Evolutionary conservation across 2,113 vertebrate species (phyloP), one percentile per base, ranked within the genome.

Genomic region (Oncorhynchus mykiss): DNA sequence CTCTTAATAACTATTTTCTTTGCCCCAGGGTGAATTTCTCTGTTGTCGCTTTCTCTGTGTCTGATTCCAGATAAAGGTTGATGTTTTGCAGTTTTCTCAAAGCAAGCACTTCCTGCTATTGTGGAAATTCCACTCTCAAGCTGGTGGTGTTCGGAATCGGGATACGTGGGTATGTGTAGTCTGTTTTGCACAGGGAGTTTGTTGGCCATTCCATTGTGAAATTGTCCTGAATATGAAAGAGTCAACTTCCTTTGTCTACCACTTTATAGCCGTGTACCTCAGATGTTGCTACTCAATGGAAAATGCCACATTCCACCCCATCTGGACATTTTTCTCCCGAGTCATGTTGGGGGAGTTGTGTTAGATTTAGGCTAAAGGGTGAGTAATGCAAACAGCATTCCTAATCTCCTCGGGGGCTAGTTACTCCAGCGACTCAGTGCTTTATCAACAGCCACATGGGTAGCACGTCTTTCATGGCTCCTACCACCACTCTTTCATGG

Each of bases 21-120:
- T 70, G 16, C 24, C 45, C 22, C 67, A 71, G 68, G 20, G 13
- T 69, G 5, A 66, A 39, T 73, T 24, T 80, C 70, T 67, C 14
- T 39, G 51, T 67, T 65, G 7, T 49, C 64, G 34, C 12, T 65
- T 67, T 24, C 62, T 57, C 2, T 22, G 5, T 65, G 74, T 78
- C 76, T 71, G 72, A 78, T 75, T 65, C 16, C 45, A 25, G 12
- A 70, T 57, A 24, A 49, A 70, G 67, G 45, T 16, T 80, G 29
- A 62, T 27, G n/a, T 71, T 67, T 31, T 75, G 68, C 71, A 67
- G 64, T 31, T 31, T 57, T 74, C 67, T 67, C 22, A 45, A 64
- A 51, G n/a, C 25, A 31, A n/a, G 51, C n/a, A 48, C 54, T 80
- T 76, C 70, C 74, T 72, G 70, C 54, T 14, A 76, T 80, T 80